phyloP scores from a whole-genome alignment of 2,797 vertebrate species.

The Neoniphon sammara region DNA sequence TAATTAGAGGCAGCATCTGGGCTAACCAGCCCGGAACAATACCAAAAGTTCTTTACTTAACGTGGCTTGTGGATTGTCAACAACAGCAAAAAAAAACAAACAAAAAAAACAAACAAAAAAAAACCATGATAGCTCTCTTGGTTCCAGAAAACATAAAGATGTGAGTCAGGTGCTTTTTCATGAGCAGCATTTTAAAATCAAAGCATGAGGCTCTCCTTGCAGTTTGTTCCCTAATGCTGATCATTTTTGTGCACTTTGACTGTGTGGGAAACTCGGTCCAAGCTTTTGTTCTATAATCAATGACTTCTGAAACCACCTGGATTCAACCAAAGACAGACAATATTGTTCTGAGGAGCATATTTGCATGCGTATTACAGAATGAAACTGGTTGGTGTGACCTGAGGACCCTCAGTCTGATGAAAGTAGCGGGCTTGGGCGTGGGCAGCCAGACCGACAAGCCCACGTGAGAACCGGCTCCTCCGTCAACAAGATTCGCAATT shows the following conservation, averaged over 20 bases:
- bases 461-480: constrained; percentile 49
- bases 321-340: constrained; percentile 25
- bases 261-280: not conserved
- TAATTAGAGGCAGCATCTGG: constrained; percentile 68
- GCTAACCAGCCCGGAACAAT: constrained; percentile 16
- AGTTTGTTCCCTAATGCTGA: constrained; percentile 6
- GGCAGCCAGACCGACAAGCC: constrained; percentile 53
- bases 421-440: constrained; percentile 21
- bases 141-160: not conserved
- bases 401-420: constrained; percentile 52
- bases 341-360: constrained; percentile 40
- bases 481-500: constrained; percentile 72
- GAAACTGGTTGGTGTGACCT: constrained; percentile 40
- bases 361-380: constrained; percentile 54
- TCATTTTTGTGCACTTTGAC: not conserved
- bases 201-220: not conserved
- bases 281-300: constrained; percentile 25
- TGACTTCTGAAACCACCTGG: constrained; percentile 21
- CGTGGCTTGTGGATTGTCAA: not conserved
- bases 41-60: constrained; percentile 7
- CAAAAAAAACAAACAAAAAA: too few relatives aligned
- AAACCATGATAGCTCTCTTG: constrained; percentile 6
- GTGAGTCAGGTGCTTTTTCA: too few relatives aligned
- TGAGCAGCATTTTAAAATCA: not conserved
- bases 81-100: not conserved